Conservation (phyloP, 2,797 vertebrate genomes). For the Pelobates cultripes region DNA sequence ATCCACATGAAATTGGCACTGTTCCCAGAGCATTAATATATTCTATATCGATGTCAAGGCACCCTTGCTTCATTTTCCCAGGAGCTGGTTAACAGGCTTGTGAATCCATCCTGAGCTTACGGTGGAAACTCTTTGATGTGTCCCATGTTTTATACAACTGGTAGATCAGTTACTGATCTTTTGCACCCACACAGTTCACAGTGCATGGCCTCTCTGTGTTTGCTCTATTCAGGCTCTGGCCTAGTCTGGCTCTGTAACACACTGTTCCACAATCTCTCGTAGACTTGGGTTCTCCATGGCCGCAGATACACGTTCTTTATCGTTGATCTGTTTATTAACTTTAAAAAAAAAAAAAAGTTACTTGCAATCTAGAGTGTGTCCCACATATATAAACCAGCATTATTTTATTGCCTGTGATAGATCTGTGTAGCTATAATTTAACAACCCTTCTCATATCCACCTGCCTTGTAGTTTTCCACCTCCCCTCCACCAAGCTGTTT, state of each 20-base stretch:
- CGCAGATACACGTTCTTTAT: conserved; percentile 94
- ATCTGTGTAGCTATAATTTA: no score
- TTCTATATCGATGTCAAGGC: not conserved
- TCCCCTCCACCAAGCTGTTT: not conserved
- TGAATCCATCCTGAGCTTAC: not conserved
- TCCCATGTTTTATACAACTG: no score
- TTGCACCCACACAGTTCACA: not conserved
- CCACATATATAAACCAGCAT: not conserved
- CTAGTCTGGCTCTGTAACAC: conserved; percentile 87
- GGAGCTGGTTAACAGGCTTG: not conserved
- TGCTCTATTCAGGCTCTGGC: not conserved
- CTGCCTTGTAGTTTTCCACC: not conserved
- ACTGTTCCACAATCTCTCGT: conserved; percentile 94
- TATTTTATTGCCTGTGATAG: no score
- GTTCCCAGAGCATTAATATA: no score
- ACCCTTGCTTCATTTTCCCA: not conserved
- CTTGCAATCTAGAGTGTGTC: not conserved
- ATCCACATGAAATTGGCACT: no score
- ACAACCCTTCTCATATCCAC: no score
- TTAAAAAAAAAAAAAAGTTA: conserved; percentile 50
- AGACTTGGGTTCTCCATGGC: conserved; percentile 96
- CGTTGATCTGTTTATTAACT: conserved; percentile 99
- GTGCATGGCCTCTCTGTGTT: not conserved
- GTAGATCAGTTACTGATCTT: not conserved
- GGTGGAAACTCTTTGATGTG: no score